Base-by-base conservation (phyloP, 92 coral and sea anemone genomes). In the Epizoanthus rinbou region DNA sequence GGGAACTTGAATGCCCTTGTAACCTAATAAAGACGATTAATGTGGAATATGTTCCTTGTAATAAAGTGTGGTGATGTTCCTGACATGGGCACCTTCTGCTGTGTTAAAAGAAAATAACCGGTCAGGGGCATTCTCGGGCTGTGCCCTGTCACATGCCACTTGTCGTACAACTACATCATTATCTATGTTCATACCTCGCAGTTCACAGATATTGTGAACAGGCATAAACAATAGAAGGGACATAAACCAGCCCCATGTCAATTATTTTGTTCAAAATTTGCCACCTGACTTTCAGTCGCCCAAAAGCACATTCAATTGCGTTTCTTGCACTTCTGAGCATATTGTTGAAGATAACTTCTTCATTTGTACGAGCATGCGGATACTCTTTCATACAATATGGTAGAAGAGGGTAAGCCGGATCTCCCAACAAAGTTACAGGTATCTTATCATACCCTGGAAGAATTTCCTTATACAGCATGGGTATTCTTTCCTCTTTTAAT, bases 381-480 rank as follows among this genome's bases (percentile, higher is more conserved):
- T 79, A 91, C 69, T 87, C 89, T 69, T 87, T 91, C 91, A 87
- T 90, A 57, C 86, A 83, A 57, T 90, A 87, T 6, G 88, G 93
- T 79, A 90, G 66, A 10, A 90, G 54, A 6, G 90, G 85, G 54
- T 90, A 86, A 21, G 86, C 91, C 47, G 90, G 93, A 79, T 90
- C 93, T n/a, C 88, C 90, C 3, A 90, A 69, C 72, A 87, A 53
- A 31, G 76, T 69, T 25, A 86, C 90, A 6, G 88, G 89, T 13
- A 91, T 72, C 64, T 89, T 92, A 74, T 92, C 93, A 57, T 64
- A 74, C 39, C 90, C 91, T 2, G 91, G 83, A 21, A 92, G 79
- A 70, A 87, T 25, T 50, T 50, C 72, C 80, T 79, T 69, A 74
- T 85, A 82, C 6, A 88, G 64, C 79, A 74, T 73, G 2, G 89